Evolutionary conservation across 1,140 invertebrate genomes (phyloP).

Genomic region (Dinothrombium tinctorium): DNA sequence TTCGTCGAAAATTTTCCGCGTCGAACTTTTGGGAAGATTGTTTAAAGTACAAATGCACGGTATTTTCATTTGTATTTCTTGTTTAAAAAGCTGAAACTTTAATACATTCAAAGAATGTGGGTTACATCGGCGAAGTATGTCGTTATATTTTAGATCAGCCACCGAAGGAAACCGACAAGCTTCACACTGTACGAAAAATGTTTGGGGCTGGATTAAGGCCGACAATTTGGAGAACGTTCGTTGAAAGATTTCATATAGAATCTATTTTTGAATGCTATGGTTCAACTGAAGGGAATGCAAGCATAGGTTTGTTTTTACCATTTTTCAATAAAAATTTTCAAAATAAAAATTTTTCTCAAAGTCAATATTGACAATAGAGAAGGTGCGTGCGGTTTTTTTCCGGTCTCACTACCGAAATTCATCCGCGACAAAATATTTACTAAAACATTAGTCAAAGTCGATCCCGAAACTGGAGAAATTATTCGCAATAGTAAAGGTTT

Average conservation of each 20-base stretch:
- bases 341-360: constrained; percentile 18
- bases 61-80: constrained; percentile 19
- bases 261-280: constrained; percentile 29
- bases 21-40: constrained; percentile 38
- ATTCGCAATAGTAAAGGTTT: constrained; percentile 25
- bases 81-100: not conserved
- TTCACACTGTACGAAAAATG: constrained; percentile 59
- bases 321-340: no score
- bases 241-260: constrained; percentile 34
- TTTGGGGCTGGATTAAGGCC: constrained; percentile 86
- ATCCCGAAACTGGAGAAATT: constrained; percentile 24
- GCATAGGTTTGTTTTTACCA: no score
- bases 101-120: no score
- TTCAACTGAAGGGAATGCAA: constrained; percentile 28
- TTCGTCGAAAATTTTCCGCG: constrained; percentile 34
- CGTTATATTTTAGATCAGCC: constrained; percentile 77
- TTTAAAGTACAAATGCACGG: constrained; percentile 41
- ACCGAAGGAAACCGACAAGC: constrained; percentile 41
- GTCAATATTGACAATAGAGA: constrained; percentile 68
- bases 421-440: constrained; percentile 36
- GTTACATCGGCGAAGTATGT: constrained; percentile 96
- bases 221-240: constrained; percentile 84
- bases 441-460: constrained; percentile 38
- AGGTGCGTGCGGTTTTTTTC: constrained; percentile 86
- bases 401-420: constrained; percentile 41